Base-by-base conservation (phyloP, 2,113 vertebrate genomes). In the Cromileptes altivelis region DNA sequence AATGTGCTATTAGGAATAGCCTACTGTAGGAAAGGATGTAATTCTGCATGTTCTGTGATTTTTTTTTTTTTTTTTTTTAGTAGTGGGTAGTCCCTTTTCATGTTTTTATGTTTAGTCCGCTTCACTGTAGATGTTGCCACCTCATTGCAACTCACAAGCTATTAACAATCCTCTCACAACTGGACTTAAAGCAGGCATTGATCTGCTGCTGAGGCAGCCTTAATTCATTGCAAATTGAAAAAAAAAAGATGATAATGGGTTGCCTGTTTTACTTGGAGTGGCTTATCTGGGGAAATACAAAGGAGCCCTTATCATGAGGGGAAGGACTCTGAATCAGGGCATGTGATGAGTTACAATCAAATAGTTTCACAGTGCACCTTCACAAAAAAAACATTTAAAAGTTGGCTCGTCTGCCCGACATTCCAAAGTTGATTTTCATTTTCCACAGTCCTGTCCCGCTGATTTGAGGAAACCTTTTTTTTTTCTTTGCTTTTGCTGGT, bases 301-400 rank as follows among this genome's bases (percentile, higher is more conserved):
- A 88, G 71, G 88, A 92, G 88, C 84, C 89, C 80, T 52, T 89
- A 21, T 85, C 75, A 62, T 18, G 82, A 91, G 86, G 75, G 58
- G 74, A 82, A 78, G 89, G 89, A 88, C 91, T 93, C 65, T 76
- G 86, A 87, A 90, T 94, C 91, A 91, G 92, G 93, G 89, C 92
- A 87, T 84, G 88, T 92, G 93, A 94, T 92, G 88, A 92, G 88
- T 93, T 92, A 91, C 93, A 94, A 94, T 93, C 94, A 91, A 90
- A 92, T 55, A 80, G 70, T 89, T 92, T 93, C 85, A 91, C 89
- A 89, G 78, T 88, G 93, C 94, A 93, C 92, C 92, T 93, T 94
- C 79, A 70, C 69, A 37, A 75, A 76, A 76, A 60, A 47, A 33
- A 55, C 13, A 12, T 27, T 80, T 15, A 13, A 81, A 67, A 73